Evolutionary conservation across 2,113 vertebrate genomes (phyloP), one percentile per base, ranked within the genome.

Genomic region (Paedocypris sp.): DNA sequence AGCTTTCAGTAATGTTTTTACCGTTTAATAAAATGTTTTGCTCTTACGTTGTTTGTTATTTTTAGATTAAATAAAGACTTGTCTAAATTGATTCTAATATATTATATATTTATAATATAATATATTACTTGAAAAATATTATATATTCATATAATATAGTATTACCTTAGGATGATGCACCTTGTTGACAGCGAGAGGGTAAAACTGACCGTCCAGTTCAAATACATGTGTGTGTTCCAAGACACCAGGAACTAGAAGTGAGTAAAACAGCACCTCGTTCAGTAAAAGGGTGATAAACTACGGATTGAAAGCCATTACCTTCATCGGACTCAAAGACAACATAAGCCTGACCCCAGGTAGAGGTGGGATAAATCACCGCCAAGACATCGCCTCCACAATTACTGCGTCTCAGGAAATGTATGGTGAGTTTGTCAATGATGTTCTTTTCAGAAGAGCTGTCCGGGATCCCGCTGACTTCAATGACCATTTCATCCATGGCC

Each of bases 351-450:
- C 68, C 69, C 10, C 56, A 23, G 6, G 18, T 16, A 13, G 39
- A 7, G 0, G 67, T 67, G 2, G 75, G 73, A 57, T 75, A 79
- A 13, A 69, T 5, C 35, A 78, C 73, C 9, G 25, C 32, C 39
- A 60, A 50, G 4, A 76, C 73, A 10, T 77, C 75, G 2, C 58
- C 79, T 2, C 80, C 81, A 5, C 62, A 63, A 11, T 80, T 62
- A 3, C 38, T 59, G 2, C 26, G 38, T 28, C 31, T 62, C 32
- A 74, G 56, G 48, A 84, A 82, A 61, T 80, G 69, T 1, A 77
- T 69, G 6, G 61, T 64, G 9, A 80, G 61, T 67, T 76, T 71
- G 36, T 82, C 70, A 6, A 25, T 25, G 32, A 66, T 70, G 2
- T 19, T 19, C 2, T 77, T 56, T 9, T 8, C 3, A 12, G 56